Evolutionary conservation across 1,140 invertebrate species (phyloP), one percentile per base, ranked within the genome.

Genomic region (Scaptodrosophila lebanonensis): DNA sequence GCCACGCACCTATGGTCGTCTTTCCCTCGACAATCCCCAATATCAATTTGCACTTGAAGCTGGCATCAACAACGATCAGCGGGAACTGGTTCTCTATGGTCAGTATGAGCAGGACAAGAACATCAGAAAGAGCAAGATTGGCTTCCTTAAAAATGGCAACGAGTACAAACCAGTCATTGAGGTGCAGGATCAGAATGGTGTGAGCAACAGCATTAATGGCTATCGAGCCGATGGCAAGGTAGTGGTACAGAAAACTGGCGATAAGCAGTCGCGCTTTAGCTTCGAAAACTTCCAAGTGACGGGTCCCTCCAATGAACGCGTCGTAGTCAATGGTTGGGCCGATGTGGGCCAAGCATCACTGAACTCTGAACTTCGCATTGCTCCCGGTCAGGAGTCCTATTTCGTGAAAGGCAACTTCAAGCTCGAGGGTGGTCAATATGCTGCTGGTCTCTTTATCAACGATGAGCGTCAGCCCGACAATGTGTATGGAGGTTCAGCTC

Each of bases 91-190:
- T 0, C 2, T 84, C 3, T 86, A 89, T 13, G 64, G 90, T 0
- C 90, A 89, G 39, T 86, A 90, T 0, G 87, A 88, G 2, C 86
- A 91, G 36, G 92, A 93, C 58, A 86, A 88, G 0, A 75, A 88
- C 0, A 88, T 91, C 15, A 93, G 91, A 25, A 91, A 86, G 39
- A 90, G 87, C 1, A 91, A 91, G 70, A 83, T 89, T 32, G 93
- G 93, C 0, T 87, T 93, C n/a, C 73, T 87, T 2, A 88, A 90
- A 2, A 88, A 89, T 39, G 91, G 91, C 6, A 87, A 87, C 17
- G 90, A 91, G 2, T 93, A 92, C 75, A 91, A 89, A 49, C 93
- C 93, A 0, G 66, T 93, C 0, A 85, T 95, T 12, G 91, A 94
- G 68, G 93, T 75, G 54, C 90, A 33, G 91, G 93, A 1, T 88